Conservation (phyloP, 2,797 vertebrate species). For the Echeneis naucrates region DNA sequence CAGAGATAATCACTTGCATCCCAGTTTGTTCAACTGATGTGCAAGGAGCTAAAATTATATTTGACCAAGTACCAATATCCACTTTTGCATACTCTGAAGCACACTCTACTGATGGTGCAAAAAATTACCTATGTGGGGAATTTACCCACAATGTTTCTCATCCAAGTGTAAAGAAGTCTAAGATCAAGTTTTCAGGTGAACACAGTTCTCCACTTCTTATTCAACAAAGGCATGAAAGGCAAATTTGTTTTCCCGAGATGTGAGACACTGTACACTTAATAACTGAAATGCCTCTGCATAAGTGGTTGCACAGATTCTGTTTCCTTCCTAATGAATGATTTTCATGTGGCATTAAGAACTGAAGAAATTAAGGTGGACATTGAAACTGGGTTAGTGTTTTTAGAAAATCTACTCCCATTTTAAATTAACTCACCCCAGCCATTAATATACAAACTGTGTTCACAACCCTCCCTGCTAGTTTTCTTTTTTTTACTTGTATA, state of each 20-base stretch:
- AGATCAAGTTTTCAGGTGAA: background rate
- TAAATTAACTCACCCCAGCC: background rate
- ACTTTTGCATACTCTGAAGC: background rate
- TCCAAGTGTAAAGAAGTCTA: background rate
- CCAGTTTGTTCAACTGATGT: background rate
- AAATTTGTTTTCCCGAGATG: background rate
- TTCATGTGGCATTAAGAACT: background rate
- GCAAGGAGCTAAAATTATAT: background rate
- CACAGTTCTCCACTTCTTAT: background rate
- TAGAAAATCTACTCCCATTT: conserved; percentile 8
- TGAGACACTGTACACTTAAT: background rate
- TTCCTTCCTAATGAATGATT: background rate
- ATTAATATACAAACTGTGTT: conserved; percentile 30
- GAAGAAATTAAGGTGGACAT: background rate
- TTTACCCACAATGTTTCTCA: background rate
- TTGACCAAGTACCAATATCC: conserved; percentile 7
- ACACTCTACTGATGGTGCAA: background rate
- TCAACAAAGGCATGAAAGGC: background rate
- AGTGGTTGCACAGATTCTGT: background rate
- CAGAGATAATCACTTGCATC: conserved; percentile 17
- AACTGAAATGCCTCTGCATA: conserved; percentile 1
- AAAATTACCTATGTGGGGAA: background rate
- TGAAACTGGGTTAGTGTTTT: background rate
- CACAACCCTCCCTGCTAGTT: background rate
- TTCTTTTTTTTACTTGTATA: conserved; percentile 21